A percentile compares a stretch with the other conserved stretches of the same genome.
phyloP scores from a whole-genome alignment of 2,797 vertebrate species.

The Eutrigla gurnardus region DNA sequence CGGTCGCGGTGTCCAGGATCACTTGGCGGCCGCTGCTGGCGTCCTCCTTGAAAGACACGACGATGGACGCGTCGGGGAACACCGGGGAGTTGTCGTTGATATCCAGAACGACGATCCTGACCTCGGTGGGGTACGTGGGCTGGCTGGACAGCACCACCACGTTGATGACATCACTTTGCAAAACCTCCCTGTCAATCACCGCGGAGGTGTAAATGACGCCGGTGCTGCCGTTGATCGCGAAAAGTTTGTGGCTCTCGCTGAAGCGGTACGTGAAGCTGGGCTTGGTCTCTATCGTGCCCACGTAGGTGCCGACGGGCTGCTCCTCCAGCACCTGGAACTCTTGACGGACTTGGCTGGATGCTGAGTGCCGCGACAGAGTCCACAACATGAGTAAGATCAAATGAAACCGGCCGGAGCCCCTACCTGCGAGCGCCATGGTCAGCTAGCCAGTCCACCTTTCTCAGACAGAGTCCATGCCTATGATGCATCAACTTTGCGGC shows the following conservation, averaged over 20 bases:
- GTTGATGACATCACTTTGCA: slow-evolving; percentile 93
- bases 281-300: slow-evolving; percentile 93
- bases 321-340: slow-evolving; percentile 96
- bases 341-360: slow-evolving; percentile 92
- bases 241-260: slow-evolving; percentile 95
- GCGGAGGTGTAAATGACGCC: slow-evolving; percentile 92
- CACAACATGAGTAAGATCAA: slow-evolving; percentile 82
- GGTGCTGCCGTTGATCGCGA: slow-evolving; percentile 92
- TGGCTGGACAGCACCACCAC: slow-evolving; percentile 98
- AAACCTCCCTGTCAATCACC: slow-evolving; percentile 92
- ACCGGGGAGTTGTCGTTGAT: slow-evolving; percentile 97
- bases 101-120: slow-evolving; percentile 94
- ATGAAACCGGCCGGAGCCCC: slow-evolving; percentile 73
- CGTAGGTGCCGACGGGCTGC: slow-evolving; percentile 93
- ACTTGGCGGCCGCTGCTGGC: slow-evolving; percentile 95
- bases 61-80: slow-evolving; percentile 94
- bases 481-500: slow-evolving; percentile 81
- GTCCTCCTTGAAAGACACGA: slow-evolving; percentile 97
- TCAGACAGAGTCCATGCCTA: slow-evolving; percentile 78
- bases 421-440: slow-evolving; percentile 82
- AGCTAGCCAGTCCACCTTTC: slow-evolving; percentile 77
- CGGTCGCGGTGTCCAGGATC: slow-evolving; percentile 96
- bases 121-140: slow-evolving; percentile 97
- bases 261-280: slow-evolving; percentile 96
- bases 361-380: slow-evolving; percentile 80